Percentiles rank a stretch among this genome's conserved stretches.
phyloP scores from a whole-genome alignment of 2,888 invertebrate genomes.

The Dermolepida albohirtum region DNA sequence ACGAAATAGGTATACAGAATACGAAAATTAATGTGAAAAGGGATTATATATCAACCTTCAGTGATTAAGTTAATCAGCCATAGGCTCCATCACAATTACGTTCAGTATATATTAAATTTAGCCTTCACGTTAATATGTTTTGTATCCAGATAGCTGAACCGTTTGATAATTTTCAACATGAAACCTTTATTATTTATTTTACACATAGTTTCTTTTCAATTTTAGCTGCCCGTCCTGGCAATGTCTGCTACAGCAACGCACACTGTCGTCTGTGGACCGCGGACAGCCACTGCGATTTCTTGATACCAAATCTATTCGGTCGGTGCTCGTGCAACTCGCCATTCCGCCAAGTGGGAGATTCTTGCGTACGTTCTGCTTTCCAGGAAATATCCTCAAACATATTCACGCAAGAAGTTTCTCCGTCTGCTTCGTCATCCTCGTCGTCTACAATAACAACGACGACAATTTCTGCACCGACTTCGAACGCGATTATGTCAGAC shows the following conservation, averaged over 20 bases:
- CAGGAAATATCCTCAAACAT: conserved; percentile 53
- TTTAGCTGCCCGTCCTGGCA: conserved; percentile 87
- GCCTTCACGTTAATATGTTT: too few species aligned
- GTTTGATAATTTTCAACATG: too few species aligned
- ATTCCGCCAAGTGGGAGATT: conserved; percentile 74
- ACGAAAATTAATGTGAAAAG: too few species aligned
- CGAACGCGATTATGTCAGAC: conserved; percentile 56
- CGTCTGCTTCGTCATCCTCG: conserved; percentile 1
- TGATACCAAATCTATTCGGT: conserved; percentile 90
- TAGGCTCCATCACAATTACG: too few species aligned
- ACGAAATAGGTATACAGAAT: too few species aligned
- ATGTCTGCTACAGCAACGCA: conserved; percentile 90
- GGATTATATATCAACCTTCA: too few species aligned
- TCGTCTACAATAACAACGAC: conserved; percentile 40
- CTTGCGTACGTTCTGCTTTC: conserved; percentile 69
- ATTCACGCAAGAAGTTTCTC: conserved; percentile 34
- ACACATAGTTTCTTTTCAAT: conserved; percentile 51
- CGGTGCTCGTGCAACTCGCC: conserved; percentile 84
- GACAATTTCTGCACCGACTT: conserved; percentile 51
- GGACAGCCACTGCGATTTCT: conserved; percentile 88
- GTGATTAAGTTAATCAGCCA: too few species aligned
- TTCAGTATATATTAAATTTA: too few species aligned
- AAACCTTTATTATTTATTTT: neutral
- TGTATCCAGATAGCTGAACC: neutral
- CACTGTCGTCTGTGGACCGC: conserved; percentile 88